phyloP scores from a whole-genome alignment of 1,140 invertebrate species.

The Calycopis cecrops region DNA sequence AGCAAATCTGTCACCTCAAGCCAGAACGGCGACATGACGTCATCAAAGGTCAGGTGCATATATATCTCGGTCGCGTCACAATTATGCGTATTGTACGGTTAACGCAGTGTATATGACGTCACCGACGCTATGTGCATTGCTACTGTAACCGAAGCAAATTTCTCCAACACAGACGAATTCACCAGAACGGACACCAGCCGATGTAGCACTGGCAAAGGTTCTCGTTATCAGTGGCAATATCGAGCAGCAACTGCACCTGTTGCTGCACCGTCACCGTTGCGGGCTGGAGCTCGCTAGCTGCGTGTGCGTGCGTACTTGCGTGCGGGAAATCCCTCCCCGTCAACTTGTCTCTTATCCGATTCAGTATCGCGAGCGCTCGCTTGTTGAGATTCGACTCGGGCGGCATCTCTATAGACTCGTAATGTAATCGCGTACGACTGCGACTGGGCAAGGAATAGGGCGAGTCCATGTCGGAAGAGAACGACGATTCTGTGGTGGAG shows the following conservation, averaged over 20 bases:
- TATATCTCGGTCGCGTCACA: too few relatives aligned
- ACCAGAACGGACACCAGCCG: constrained; percentile 88
- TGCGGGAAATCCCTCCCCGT: constrained; percentile 87
- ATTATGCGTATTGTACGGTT: too few relatives aligned
- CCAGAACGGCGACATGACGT: too few relatives aligned
- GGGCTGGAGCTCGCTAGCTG: not conserved
- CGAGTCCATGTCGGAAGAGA: constrained; percentile 62
- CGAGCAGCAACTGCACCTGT: constrained; percentile 96
- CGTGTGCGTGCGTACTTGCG: constrained; percentile 16
- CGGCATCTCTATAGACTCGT: constrained; percentile 52
- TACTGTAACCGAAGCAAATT: not conserved
- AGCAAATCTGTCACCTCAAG: too few relatives aligned
- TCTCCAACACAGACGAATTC: constrained; percentile 12
- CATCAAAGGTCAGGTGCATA: too few relatives aligned
- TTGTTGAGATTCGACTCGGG: constrained; percentile 86
- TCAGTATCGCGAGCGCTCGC: constrained; percentile 94
- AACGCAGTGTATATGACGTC: too few relatives aligned
- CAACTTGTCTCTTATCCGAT: constrained; percentile 94
- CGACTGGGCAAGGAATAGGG: constrained; percentile 51
- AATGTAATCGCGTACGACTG: constrained; percentile 47
- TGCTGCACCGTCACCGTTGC: constrained; percentile 83
- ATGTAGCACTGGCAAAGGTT: constrained; percentile 99
- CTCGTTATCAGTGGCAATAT: constrained; percentile 97
- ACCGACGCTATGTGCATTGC: not conserved
- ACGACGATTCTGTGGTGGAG: constrained; percentile 53